Evolutionary conservation across 1,140 invertebrate genomes (phyloP), one percentile per base, ranked within the genome.

Genomic region (Caenorhabditis remanei): DNA sequence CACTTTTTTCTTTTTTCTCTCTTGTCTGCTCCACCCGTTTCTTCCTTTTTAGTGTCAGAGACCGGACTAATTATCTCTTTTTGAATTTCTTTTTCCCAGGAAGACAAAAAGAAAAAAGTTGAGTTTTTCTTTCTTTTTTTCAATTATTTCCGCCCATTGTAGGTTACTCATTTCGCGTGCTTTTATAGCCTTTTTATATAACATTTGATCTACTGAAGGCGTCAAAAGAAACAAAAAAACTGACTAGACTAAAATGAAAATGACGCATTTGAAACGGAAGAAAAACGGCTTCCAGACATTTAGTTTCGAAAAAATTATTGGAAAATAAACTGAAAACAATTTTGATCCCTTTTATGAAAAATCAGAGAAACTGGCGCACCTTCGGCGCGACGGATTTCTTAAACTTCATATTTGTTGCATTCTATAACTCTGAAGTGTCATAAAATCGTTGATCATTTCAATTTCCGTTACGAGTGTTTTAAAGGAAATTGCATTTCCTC

Each of bases 401-500:
- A n/a, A 21, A 58, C 21, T 58, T 58, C 19, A 16, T 53, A 53
- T 11, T 11, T 53, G 11, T 6, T 9, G 13, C 16, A 53, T 11
- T 11, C 50, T 14, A 14, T 14, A 53, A 11, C 50, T 53, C 9
- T 11, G 50, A 53, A 53, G 11, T 53, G 16, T 53, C 11, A 14
- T 53, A 53, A 14, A 53, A 53, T 11, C 50, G 9, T 53, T 5
- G 21, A 4, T 9, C 7, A 40, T 41, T 41, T 67, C 0, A 67
- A 41, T 67, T 67, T 41, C 24, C 63, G 11, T 40, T 65, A 41
- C 32, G 40, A 65, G 9, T 65, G 40, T 40, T 65, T n/a, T 65
- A 4, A 40, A 32, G 63, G 63, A 67, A 67, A 67, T 67, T 67
- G 24, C 24, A 67, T 67, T 67, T 67, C 63, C 63, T 40, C 58